Conservation (phyloP, 2,113 vertebrate species). For the Clarias magur region DNA sequence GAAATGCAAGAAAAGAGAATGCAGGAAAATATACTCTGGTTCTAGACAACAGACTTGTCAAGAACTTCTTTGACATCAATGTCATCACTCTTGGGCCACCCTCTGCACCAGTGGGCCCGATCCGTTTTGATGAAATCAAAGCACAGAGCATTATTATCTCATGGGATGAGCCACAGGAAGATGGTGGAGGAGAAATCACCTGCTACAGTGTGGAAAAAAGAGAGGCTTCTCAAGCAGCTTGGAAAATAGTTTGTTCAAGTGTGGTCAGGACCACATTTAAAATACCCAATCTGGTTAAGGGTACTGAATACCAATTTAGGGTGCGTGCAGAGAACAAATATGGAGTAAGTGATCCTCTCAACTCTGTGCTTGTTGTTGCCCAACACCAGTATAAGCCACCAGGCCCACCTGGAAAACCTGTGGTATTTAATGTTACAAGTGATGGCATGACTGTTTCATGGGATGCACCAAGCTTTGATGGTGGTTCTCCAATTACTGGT, state of each 20-base stretch:
- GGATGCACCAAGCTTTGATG: slow-evolving; percentile 92
- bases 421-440: slow-evolving; percentile 90
- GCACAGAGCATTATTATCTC: slow-evolving; percentile 92
- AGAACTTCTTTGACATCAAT: slow-evolving; percentile 86
- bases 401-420: slow-evolving; percentile 89
- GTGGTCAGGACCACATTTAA: slow-evolving; percentile 90
- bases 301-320: slow-evolving; percentile 91
- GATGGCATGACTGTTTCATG: slow-evolving; percentile 95
- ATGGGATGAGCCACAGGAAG: slow-evolving; percentile 89
- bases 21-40: slow-evolving; percentile 93
- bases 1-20: slow-evolving; percentile 89
- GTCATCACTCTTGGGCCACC: slow-evolving; percentile 90
- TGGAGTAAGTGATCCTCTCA: slow-evolving; percentile 86
- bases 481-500: slow-evolving; percentile 90
- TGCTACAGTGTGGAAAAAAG: slow-evolving; percentile 96
- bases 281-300: slow-evolving; percentile 91
- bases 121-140: slow-evolving; percentile 93
- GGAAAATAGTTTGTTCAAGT: slow-evolving; percentile 98
- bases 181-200: slow-evolving; percentile 94
- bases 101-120: slow-evolving; percentile 86
- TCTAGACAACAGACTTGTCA: slow-evolving; percentile 86
- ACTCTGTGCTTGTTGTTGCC: slow-evolving; percentile 82
- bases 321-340: slow-evolving; percentile 96
- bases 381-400: slow-evolving; percentile 96
- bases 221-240: slow-evolving; percentile 91